Evolutionary conservation across 2,797 vertebrate species (phyloP), one percentile per base, ranked within the genome.

Genomic region (Acrossocheilus fasciatus): DNA sequence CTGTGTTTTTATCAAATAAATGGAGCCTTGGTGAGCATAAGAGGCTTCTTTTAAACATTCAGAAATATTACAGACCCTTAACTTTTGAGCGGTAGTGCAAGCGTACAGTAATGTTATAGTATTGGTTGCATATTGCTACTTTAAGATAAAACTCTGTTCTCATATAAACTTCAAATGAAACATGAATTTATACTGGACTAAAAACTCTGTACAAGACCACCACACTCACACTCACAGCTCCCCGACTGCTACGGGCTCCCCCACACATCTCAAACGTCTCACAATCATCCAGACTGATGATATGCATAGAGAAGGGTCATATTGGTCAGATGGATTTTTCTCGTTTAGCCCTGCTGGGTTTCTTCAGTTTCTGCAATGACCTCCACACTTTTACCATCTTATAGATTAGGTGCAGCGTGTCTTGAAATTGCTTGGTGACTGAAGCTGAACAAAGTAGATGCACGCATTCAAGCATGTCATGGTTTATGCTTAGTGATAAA

Each of bases 341-440:
- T 80, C 5, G 39, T 89, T 87, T 68, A 59, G 82, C 39, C 80
- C 79, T 75, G 34, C 68, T 73, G 77, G 82, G 62, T 87, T 84
- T 84, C 82, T 74, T 57, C 73, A 81, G 86, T 85, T 87, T 89
- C 75, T 74, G 74, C 74, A 75, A 74, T 89, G 88, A 89, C 88
- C 86, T 85, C 86, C 59, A 82, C 83, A 76, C 86, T 86, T 85
- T 83, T 76, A 85, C 68, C 83, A 74, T 85, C 47, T 86, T 84
- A 78, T 80, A 87, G 88, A 89, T 89, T 89, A 89, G 88, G 79
- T 86, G 86, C 80, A 81, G 79, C 57, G 81, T 89, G 83, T 87
- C 79, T 89, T 73, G 69, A 87, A 87, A 87, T 89, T 89, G 88
- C 88, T 82, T 83, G 69, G 86, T 79, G 83, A 89, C 83, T 86